Base-by-base conservation (phyloP, 2,113 vertebrate species). In the Brachyistius frenatus region DNA sequence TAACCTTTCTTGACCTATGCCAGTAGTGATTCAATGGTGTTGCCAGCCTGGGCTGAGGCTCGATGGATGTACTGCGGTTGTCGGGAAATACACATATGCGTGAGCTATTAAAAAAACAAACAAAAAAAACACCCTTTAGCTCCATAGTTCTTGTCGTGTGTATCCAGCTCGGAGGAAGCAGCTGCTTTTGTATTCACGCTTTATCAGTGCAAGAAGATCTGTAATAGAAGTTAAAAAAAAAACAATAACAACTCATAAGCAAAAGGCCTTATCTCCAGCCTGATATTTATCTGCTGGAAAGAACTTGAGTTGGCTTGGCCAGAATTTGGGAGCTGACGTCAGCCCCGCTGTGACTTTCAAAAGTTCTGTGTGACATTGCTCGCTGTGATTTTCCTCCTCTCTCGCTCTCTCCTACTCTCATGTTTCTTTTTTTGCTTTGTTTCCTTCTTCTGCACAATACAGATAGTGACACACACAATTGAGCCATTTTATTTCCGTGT, bases 211-310 rank as follows among this genome's bases (percentile, higher is more conserved):
- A 41, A 2, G 16, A 41, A 33, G 30, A 70, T 66, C 66, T 71
- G 7, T 57, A 65, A 57, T 46, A 15, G 9, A 55, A n/a, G 10
- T 44, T 44, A 11, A 7, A 7, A n/a, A 15, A 32, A 9, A 32
- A 31, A 31, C 9, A 31, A 0, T 15, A 52, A 31, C 9, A 31
- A 0, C 49, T n/a, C n/a, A n/a, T n/a, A 31, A 70, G 74, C 54
- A 32, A 35, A 50, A 35, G 15, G 33, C 56, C 41, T 76, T 75
- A 81, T 89, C 84, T 80, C 1, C 62, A 62, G 14, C 23, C 55
- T 70, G 77, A 84, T 76, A 32, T 53, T 57, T 63, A 81, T 86
- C 78, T 87, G 60, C 57, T 23, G 41, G 54, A 55, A 62, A 68
- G 44, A 65, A 73, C 49, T 50, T 0, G 32, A 64, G 66, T 52